Evolutionary conservation across 2,797 vertebrate genomes (phyloP).

Genomic region (Picus viridis): DNA sequence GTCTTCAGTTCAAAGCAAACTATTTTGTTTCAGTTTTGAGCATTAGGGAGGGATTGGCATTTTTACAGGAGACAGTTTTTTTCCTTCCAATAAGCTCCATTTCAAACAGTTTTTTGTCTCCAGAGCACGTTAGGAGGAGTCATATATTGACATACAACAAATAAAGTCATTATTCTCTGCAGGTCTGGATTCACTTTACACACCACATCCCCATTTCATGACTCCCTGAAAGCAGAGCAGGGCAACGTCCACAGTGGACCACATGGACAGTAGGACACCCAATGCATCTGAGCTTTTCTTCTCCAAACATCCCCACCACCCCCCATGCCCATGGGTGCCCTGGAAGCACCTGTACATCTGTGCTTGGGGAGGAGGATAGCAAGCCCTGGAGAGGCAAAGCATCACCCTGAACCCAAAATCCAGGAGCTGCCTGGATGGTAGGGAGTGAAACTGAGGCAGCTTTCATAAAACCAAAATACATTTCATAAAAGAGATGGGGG

Average conservation of each 20-base stretch:
- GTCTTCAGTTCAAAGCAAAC: conserved; percentile 17
- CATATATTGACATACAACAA: background rate
- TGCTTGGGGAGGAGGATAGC: background rate
- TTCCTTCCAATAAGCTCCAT: conserved; percentile 26
- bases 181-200: conserved; percentile 4
- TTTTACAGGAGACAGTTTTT: conserved; percentile 31
- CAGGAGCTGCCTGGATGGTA: background rate
- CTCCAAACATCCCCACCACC: accelerated
- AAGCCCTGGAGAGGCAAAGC: background rate
- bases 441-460: background rate
- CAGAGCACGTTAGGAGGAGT: conserved; percentile 11
- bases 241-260: accelerated
- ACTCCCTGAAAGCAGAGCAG: background rate
- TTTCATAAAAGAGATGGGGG: background rate
- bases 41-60: background rate
- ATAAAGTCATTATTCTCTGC: background rate
- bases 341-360: background rate
- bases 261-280: background rate
- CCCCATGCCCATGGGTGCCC: background rate
- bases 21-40: conserved; percentile 34
- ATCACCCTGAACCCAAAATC: background rate
- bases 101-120: background rate
- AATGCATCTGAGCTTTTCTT: background rate
- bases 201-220: background rate
- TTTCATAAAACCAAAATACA: background rate